Conservation (phyloP, 2,113 vertebrate species). For the Erythrolamprus reginae region DNA sequence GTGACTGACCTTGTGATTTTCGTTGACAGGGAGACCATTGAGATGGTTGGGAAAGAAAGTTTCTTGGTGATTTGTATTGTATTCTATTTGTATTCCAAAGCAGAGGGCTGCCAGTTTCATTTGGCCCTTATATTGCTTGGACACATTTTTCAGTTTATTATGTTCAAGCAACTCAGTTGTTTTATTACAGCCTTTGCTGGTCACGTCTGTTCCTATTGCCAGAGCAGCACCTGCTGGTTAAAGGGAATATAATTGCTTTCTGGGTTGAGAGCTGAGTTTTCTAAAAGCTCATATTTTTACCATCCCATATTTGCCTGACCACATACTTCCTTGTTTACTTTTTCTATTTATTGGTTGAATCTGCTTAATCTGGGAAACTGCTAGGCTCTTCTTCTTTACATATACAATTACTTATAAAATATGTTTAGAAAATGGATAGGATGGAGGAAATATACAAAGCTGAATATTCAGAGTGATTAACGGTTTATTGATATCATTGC, state of each 20-base stretch:
- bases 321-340: not conserved
- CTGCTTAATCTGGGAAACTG: not conserved
- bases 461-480: not conserved
- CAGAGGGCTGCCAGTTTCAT: constrained; percentile 15
- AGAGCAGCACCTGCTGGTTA: constrained; percentile 60
- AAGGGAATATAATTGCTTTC: constrained; percentile 31
- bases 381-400: not conserved
- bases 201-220: constrained; percentile 37
- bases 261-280: constrained; percentile 6
- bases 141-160: constrained; percentile 22
- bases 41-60: constrained; percentile 16
- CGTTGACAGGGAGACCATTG: constrained; percentile 3
- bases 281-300: not conserved
- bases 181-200: constrained; percentile 20
- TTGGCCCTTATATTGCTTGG: constrained; percentile 8
- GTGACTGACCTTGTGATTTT: constrained; percentile 6
- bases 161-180: constrained; percentile 26
- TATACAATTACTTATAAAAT: not conserved
- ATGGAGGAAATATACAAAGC: not conserved
- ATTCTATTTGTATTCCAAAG: not conserved
- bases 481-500: not conserved
- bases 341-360: not conserved
- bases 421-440: not conserved
- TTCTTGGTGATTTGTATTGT: constrained; percentile 20
- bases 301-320: not conserved